A percentile compares a stretch with the other conserved stretches of the same genome.
Conservation (phyloP, 2,888 invertebrate genomes). For the Ennomos fuscantarius region DNA sequence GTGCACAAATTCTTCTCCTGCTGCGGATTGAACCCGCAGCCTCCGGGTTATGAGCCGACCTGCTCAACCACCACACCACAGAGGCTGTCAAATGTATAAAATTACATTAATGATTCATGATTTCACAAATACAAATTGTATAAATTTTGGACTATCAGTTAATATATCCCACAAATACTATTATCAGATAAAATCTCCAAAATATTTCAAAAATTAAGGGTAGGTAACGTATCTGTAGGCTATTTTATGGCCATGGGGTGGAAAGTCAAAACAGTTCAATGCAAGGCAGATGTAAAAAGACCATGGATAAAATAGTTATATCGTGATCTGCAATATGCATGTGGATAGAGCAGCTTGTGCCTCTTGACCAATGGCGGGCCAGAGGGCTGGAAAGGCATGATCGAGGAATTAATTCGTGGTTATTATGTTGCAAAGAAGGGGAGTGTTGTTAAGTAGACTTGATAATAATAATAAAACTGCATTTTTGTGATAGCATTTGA, state of each 20-base stretch:
- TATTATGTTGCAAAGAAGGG: slow-evolving; percentile 42
- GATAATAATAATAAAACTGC: slow-evolving; percentile 4
- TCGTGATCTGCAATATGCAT: slow-evolving; percentile 76
- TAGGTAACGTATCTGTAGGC: slow-evolving; percentile 27
- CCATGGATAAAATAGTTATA: slow-evolving; percentile 65
- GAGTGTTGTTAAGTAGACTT: slow-evolving; percentile 38
- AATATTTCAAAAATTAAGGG: slow-evolving; percentile 27
- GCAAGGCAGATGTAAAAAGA: slow-evolving; percentile 71
- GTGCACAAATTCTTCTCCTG: too few relatives aligned
- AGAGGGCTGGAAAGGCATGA: slow-evolving; percentile 23
- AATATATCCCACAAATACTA: slow-evolving; percentile 21
- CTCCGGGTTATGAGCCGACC: too few relatives aligned
- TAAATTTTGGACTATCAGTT: slow-evolving; percentile 24
- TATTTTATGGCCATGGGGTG: slow-evolving; percentile 37
- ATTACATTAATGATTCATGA: background rate
- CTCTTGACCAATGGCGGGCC: slow-evolving; percentile 65
- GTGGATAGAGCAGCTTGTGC: slow-evolving; percentile 71
- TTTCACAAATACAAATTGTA: slow-evolving; percentile 3
- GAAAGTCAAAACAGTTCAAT: slow-evolving; percentile 32
- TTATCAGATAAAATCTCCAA: slow-evolving; percentile 31
- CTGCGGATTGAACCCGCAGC: too few relatives aligned
- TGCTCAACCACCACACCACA: too few relatives aligned
- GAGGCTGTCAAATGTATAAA: too few relatives aligned
- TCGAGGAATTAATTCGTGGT: slow-evolving; percentile 62
- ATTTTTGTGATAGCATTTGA: background rate